Evolutionary conservation across 2,797 vertebrate genomes (phyloP).

Genomic region (Pelobates cultripes): DNA sequence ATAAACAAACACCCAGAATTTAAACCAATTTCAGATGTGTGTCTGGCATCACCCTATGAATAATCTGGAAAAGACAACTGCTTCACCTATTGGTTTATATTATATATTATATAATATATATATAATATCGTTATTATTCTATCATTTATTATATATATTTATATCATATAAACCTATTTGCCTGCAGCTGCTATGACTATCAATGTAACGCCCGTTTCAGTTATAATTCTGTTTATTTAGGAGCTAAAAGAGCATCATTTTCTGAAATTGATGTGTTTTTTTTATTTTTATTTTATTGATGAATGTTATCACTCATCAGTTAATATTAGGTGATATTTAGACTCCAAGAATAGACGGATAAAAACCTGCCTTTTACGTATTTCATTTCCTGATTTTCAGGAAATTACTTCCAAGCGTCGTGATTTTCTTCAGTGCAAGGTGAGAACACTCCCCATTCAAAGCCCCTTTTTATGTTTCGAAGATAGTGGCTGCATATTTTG

Average conservation of each 20-base stretch:
- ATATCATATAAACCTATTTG: too few species aligned
- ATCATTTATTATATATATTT: too few species aligned
- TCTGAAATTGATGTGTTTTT: background rate
- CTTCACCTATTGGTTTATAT: too few species aligned
- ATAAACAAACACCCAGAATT: too few species aligned
- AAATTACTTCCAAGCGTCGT: slow-evolving; percentile 79
- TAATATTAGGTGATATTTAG: slow-evolving; percentile 42
- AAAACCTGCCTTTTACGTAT: slow-evolving; percentile 60
- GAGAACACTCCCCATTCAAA: background rate
- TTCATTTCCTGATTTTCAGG: slow-evolving; percentile 95
- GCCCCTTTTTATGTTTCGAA: background rate
- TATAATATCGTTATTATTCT: too few species aligned
- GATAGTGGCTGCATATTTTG: background rate
- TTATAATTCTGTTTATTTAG: too few species aligned
- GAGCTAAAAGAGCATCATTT: background rate
- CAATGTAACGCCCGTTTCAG: too few species aligned
- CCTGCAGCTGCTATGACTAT: too few species aligned
- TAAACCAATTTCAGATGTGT: too few species aligned
- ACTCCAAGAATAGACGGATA: slow-evolving; percentile 27
- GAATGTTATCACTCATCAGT: slow-evolving; percentile 50
- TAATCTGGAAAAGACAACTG: too few species aligned
- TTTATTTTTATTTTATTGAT: background rate
- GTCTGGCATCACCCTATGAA: too few species aligned
- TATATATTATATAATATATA: too few species aligned
- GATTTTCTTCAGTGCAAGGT: slow-evolving; percentile 56